These are phyloP conservation scores for Trissolcus basalis DNA, from an alignment of 1,140 invertebrate genomes.

Conservation along the genomic window DNA sequence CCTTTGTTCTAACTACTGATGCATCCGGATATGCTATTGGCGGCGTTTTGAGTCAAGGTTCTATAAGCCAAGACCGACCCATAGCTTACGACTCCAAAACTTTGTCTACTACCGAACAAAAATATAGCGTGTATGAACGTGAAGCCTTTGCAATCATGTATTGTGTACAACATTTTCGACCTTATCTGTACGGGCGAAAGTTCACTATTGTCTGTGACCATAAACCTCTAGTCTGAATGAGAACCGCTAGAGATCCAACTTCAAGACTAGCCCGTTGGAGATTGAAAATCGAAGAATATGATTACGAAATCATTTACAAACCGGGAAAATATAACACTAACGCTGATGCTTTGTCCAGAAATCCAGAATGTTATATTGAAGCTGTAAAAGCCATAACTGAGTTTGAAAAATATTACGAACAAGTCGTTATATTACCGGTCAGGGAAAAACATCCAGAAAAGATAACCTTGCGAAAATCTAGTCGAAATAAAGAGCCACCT, in stretches of 20 bases:
- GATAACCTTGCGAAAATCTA: no score
- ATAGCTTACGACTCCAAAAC: no score
- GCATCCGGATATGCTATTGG: no score
- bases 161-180: neutral
- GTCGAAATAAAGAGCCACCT: no score
- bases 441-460: no score
- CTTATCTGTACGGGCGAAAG: conserved; percentile 1
- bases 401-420: neutral
- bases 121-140: no score
- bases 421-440: no score
- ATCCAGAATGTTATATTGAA: neutral
- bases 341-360: neutral
- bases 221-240: neutral
- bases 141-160: neutral
- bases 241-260: conserved; percentile 11
- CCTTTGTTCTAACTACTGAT: no score
- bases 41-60: no score
- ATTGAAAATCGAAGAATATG: conserved; percentile 7
- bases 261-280: conserved; percentile 4
- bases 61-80: no score
- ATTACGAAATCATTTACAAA: conserved; percentile 40
- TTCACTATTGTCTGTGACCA: conserved; percentile 1
- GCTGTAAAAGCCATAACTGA: neutral
- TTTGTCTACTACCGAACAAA: no score
- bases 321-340: neutral